Evolutionary conservation across 2,113 vertebrate species (phyloP), one percentile per base, ranked within the genome.

Genomic region (Chroicocephalus ridibundus): DNA sequence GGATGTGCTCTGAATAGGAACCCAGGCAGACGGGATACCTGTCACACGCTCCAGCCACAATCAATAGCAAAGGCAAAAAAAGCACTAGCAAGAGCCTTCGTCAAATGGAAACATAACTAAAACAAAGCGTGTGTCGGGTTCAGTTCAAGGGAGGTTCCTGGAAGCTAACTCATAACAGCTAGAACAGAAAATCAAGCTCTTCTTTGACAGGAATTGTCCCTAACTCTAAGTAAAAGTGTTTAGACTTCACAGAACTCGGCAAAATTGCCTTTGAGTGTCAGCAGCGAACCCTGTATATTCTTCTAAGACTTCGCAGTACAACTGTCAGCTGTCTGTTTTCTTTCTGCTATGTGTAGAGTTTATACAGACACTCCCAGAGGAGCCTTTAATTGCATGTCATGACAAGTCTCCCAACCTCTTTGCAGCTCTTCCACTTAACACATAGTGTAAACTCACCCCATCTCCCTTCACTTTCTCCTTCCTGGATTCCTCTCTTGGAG

Each of bases 341-440:
- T 95, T 95, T 97, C 74, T 79, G 38, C 82, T 93, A 60, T 72
- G 81, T 70, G 80, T 42, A 82, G 78, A 95, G 92, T 90, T 94
- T 94, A 97, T 95, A 94, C 82, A 91, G 75, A 84, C 88, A 51
- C 77, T 86, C 94, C 78, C 74, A 90, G 86, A 86, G 94, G 93
- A 94, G 91, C 96, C 79, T 89, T 96, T 97, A 97, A 97, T 87
- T 94, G 96, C 94, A 91, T 96, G 95, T 97, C 97, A 97, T 97
- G 96, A 97, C 96, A 97, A 97, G 96, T 94, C 96, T 95, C 96
- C 96, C 96, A 97, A 97, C 94, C 96, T 96, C 91, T 96, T 93
- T 96, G 96, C 96, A 92, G 97, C 91, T 97, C 90, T 94, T 95
- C 93, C 91, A 96, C 94, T 97, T 97, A 96, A 96, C 93, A 89